Conservation (phyloP, 2,888 invertebrate species). For the Hypercompe scribonia region DNA sequence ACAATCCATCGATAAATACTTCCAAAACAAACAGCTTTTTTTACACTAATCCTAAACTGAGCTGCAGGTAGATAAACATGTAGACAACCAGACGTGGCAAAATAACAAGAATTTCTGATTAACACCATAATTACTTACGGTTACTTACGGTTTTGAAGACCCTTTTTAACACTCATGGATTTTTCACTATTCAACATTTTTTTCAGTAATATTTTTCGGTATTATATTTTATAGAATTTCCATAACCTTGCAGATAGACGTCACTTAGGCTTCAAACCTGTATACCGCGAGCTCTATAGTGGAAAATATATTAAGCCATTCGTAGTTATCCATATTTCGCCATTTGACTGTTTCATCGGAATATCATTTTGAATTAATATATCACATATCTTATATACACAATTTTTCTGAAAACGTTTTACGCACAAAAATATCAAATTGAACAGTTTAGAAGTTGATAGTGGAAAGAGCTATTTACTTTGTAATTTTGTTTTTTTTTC, state of each 20-base stretch:
- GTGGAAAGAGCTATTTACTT: constrained; percentile 25
- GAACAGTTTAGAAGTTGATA: constrained; percentile 54
- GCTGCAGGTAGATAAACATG: too few relatives aligned
- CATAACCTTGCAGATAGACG: constrained; percentile 33
- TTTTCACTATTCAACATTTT: neutral
- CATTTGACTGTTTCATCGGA: constrained; percentile 65
- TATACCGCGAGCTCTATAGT: constrained; percentile 36
- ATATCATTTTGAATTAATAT: constrained; percentile 69
- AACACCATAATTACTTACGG: too few relatives aligned
- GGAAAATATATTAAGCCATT: constrained; percentile 14
- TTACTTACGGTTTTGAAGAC: neutral
- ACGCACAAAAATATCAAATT: constrained; percentile 69
- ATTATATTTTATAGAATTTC: neutral
- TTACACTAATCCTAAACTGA: too few relatives aligned
- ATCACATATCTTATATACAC: constrained; percentile 74
- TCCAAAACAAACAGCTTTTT: neutral
- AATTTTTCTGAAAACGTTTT: constrained; percentile 68
- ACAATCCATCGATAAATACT: neutral
- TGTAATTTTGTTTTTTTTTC: constrained; percentile 38
- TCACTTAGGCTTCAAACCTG: constrained; percentile 22
- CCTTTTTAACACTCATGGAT: neutral
- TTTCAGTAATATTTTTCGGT: neutral
- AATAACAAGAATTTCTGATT: neutral
- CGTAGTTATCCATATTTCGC: constrained; percentile 34
- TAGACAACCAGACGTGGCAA: too few relatives aligned